These are phyloP conservation scores for Vidua macroura DNA, from an alignment of 2,113 vertebrate species.

Conservation along the genomic window DNA sequence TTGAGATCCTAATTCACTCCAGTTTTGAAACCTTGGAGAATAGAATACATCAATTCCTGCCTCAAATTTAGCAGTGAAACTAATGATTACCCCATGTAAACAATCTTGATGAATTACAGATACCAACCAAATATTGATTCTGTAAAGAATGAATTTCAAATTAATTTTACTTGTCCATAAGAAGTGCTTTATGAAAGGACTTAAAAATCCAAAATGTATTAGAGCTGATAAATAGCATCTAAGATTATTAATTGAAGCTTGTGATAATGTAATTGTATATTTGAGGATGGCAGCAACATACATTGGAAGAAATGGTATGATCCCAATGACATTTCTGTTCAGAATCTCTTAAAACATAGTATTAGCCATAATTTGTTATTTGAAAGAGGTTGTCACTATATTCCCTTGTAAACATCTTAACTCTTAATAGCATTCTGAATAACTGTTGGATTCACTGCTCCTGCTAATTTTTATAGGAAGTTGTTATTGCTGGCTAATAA, in stretches of 20 bases:
- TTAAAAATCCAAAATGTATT: not conserved
- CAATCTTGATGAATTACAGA: not conserved
- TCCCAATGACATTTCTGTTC: not conserved
- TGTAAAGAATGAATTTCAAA: not conserved
- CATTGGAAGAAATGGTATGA: not conserved
- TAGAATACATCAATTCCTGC: not conserved
- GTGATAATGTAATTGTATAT: not conserved
- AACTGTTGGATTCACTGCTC: not conserved
- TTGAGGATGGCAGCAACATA: not conserved
- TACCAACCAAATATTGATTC: slow-evolving; percentile 25
- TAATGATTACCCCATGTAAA: not conserved
- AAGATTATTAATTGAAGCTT: not conserved
- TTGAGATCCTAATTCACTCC: not conserved
- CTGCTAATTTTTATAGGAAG: slow-evolving; percentile 15
- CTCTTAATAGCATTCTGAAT: not conserved
- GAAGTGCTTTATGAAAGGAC: not conserved
- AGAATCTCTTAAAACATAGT: not conserved
- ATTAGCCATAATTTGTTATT: not conserved
- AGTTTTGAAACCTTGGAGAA: not conserved
- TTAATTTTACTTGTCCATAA: slow-evolving; percentile 3
- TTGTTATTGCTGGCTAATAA: not conserved
- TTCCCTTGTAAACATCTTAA: not conserved
- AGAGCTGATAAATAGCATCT: not conserved
- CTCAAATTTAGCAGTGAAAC: slow-evolving; percentile 1
- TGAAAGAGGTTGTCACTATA: not conserved